Evolutionary conservation across 2,113 vertebrate species (phyloP), one percentile per base, ranked within the genome.

Genomic region (Corythornis vintsioides): DNA sequence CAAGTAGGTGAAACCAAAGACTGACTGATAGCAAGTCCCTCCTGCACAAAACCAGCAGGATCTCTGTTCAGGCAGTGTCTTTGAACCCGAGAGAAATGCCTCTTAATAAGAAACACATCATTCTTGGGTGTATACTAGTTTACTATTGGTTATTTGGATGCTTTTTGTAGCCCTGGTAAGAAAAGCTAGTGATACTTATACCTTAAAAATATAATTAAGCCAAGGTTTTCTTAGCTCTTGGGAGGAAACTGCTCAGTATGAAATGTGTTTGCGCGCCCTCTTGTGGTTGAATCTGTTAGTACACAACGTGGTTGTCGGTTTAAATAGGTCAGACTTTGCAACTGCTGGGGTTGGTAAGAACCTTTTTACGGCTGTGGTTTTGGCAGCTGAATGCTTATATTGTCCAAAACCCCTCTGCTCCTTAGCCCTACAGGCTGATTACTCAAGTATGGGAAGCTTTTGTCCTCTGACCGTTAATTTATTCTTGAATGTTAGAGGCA

Each of bases 1-100:
- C 99, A 99, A 97, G 99, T 99, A 94, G 84, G 97, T 96, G 83
- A 88, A 96, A 89, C 50, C 50, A 69, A 83, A 85, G 63, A 19
- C 31, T 17, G 26, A 0, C 6, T 13, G 65, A 69, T 21, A 61
- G 5, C 0, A 5, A 86, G 12, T 13, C 11, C 10, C 6, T n/a
- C 8, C 33, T 0, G 3, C 20, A n/a, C 25, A 50, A 61, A 59
- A 9, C 7, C 10, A 0, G 53, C 25, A 17, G 12, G 38, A 4
- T 10, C 57, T 78, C 56, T 82, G 17, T 52, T 76, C 40, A 18
- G 56, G 38, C 33, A 24, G 33, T 15, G 25, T 8, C 5, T n/a
- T 64, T 22, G 59, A 31, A n/a, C 29, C 20, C 15, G 11, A 87
- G 55, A 7, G 14, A 50, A 5, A 19, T 5, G 19, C 35, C 55